These are phyloP conservation scores for Nasonia vitripennis DNA, from an alignment of 1,140 invertebrate genomes.

Conservation along the genomic window DNA sequence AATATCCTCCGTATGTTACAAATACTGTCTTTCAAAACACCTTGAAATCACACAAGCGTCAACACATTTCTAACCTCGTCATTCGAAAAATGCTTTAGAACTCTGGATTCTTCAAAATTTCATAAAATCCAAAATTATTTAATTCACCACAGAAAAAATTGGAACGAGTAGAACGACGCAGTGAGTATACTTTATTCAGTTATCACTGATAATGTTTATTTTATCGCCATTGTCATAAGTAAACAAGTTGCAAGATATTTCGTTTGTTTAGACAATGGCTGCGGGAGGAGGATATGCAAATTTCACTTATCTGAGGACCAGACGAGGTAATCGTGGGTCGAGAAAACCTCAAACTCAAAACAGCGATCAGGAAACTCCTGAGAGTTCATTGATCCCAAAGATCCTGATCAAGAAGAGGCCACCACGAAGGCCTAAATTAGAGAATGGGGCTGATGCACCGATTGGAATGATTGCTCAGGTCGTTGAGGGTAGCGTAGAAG, in stretches of 20 bases:
- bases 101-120: too few species aligned
- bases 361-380: neutral
- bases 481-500: neutral
- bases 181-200: too few species aligned
- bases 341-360: neutral
- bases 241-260: neutral
- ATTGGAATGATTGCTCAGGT: neutral
- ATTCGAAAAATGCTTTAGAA: too few species aligned
- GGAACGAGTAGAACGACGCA: too few species aligned
- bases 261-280: slow-evolving; percentile 1
- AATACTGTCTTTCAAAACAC: too few species aligned
- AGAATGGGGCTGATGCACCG: neutral
- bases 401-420: slow-evolving; percentile 35
- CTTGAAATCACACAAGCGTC: too few species aligned
- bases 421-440: slow-evolving; percentile 28
- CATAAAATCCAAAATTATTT: slow-evolving; percentile 28
- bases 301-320: neutral
- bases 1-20: too few species aligned
- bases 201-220: too few species aligned
- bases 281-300: neutral
- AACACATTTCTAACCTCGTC: too few species aligned
- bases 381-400: neutral
- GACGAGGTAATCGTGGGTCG: neutral
- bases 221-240: neutral
- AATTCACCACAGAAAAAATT: too few species aligned